Conservation (phyloP, 1,140 invertebrate species). For the Pseudomyrmex concolor region DNA sequence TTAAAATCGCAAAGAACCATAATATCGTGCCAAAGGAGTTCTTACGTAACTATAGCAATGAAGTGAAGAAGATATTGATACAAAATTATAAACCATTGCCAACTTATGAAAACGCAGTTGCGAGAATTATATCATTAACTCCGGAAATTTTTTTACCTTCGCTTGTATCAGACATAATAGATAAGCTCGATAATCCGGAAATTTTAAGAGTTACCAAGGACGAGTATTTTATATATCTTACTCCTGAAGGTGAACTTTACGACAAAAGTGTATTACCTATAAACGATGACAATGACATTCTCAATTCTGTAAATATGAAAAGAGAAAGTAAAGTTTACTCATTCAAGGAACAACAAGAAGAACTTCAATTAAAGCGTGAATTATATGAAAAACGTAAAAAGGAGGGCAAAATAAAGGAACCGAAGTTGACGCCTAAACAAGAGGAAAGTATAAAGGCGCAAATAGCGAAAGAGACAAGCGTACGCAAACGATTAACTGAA, state of each 20-base stretch:
- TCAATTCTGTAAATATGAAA: conserved; percentile 94
- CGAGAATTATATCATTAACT: conserved; percentile 88
- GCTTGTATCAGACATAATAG: conserved; percentile 86
- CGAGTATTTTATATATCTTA: conserved; percentile 95
- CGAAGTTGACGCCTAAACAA: conserved; percentile 95
- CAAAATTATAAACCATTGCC: conserved; percentile 86
- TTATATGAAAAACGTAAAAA: conserved; percentile 94
- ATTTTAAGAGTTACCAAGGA: conserved; percentile 92
- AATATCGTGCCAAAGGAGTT: conserved; percentile 86
- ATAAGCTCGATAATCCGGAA: conserved; percentile 88
- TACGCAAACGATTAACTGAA: conserved; percentile 88
- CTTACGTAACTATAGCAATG: conserved; percentile 84
- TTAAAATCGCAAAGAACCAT: conserved; percentile 87
- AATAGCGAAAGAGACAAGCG: conserved; percentile 92
- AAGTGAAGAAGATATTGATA: conserved; percentile 87
- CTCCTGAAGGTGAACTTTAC: conserved; percentile 95
- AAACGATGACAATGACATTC: conserved; percentile 87
- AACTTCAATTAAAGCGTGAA: conserved; percentile 95
- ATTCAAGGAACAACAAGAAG: conserved; percentile 98
- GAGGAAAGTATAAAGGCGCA: conserved; percentile 96
- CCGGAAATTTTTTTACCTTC: conserved; percentile 88
- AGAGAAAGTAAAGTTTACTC: conserved; percentile 98
- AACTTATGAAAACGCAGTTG: conserved; percentile 88
- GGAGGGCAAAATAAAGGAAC: conserved; percentile 92
- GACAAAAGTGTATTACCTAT: conserved; percentile 95